Base-by-base conservation (phyloP, 2,888 invertebrate species). In the Podabrus alpinus region DNA sequence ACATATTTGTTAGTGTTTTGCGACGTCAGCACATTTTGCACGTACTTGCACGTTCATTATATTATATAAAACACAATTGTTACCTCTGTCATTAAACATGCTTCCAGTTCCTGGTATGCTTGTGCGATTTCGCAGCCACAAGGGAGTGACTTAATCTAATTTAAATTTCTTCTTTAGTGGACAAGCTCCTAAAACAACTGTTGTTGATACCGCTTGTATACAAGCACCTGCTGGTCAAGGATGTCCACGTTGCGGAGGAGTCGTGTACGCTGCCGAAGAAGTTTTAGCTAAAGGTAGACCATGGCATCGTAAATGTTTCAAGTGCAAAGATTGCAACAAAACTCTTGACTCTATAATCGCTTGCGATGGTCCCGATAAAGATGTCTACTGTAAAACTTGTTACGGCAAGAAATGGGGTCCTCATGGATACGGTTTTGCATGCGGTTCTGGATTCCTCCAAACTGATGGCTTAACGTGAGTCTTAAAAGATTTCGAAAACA, bases 371-470 rank as follows among this genome's bases (percentile, higher is more conserved):
- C 98, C 98, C 71, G 95, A 97, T 84, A 92, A 92, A 78, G 96
- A 97, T 82, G 94, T 98, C 78, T 98, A 96, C 89, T 98, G 98
- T 90, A 97, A 96, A 89, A 95, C 96, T 84, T 99, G 98, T 89
- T 98, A 99, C 87, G 97, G 97, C 84, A 97, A 97, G 89, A 97
- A 96, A 88, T 98, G 95, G 94, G 98, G 98, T 83, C 98, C 98
- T 71, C 98, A 98, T 87, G 97, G 97, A 77, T 97, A 97, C 86
- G 97, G 97, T 74, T 97, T 97, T 86, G 97, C 97, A 79, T 96
- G 95, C 85, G 97, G 97, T 76, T 97, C 97, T 81, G 97, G 97
- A 80, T 96, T 96, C 90, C 90, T 97, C 81, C 95, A 96, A 87
- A 97, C 96, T 82, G 96, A 97, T 86, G 96, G 96, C 79, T 89